phyloP scores from a whole-genome alignment of 2,113 vertebrate species.

The Ictalurus punctatus region DNA sequence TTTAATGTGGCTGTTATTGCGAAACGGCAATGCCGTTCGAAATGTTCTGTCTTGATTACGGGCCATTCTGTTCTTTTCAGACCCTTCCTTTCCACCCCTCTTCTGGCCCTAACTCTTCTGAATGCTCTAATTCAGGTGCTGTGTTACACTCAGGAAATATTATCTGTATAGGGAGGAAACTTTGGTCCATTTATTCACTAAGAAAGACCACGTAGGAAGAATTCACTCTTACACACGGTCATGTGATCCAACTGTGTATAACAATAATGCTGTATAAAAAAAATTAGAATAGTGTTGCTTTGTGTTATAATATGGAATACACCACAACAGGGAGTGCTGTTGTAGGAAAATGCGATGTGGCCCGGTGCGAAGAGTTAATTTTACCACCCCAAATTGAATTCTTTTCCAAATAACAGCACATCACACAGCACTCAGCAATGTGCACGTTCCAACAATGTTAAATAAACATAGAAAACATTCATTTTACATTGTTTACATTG shows the following conservation, averaged over 20 bases:
- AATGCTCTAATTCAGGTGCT: slow-evolving; percentile 47
- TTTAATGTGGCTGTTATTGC: background rate
- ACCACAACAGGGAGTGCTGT: background rate
- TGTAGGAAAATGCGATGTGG: background rate
- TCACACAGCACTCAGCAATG: background rate
- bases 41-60: background rate
- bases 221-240: background rate
- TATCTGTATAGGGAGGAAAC: slow-evolving; percentile 4
- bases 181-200: slow-evolving; percentile 1
- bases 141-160: slow-evolving; percentile 28
- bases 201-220: background rate
- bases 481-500: background rate
- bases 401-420: background rate
- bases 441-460: background rate
- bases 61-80: background rate
- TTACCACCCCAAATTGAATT: background rate
- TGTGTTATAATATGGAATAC: background rate
- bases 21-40: background rate
- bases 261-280: background rate
- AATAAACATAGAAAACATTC: background rate
- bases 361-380: background rate
- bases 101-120: background rate
- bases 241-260: background rate
- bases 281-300: background rate
- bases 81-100: background rate